Percentiles rank a stretch among this genome's conserved stretches.
phyloP scores from a whole-genome alignment of 2,888 invertebrate genomes.

The Nephrotoma guestfalica region DNA sequence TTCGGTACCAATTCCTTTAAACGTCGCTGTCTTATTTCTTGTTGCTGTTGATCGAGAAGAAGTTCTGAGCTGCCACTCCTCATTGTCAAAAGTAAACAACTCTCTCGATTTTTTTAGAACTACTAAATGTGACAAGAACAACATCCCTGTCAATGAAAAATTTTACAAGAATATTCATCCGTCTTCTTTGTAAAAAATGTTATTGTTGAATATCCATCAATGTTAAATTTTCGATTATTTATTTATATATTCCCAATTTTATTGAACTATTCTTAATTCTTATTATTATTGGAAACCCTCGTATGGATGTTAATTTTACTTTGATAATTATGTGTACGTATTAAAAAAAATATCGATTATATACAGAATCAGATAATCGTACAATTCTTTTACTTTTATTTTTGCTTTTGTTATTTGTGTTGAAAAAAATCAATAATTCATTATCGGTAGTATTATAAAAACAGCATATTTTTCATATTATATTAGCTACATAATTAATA shows the following conservation, averaged over 20 bases:
- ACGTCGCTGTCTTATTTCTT: conserved; percentile 49
- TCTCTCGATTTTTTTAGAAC: conserved; percentile 4
- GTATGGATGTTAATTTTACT: neutral
- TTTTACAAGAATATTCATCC: conserved; percentile 10
- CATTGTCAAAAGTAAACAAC: conserved; percentile 32
- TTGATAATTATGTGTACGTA: neutral
- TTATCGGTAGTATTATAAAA: neutral
- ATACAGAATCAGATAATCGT: neutral
- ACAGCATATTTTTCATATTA: neutral
- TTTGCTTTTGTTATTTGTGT: neutral
- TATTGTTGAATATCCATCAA: neutral
- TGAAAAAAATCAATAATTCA: neutral
- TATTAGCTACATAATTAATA: neutral
- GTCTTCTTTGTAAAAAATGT: neutral
- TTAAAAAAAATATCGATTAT: neutral
- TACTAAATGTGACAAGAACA: conserved; percentile 10
- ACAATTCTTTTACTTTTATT: neutral
- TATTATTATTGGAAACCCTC: neutral
- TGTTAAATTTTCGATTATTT: neutral
- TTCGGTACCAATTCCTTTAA: conserved; percentile 42
- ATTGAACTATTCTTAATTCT: neutral
- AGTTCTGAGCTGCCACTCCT: conserved; percentile 64
- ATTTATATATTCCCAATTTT: neutral
- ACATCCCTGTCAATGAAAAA: conserved; percentile 18
- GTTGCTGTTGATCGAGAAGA: conserved; percentile 60